phyloP scores from a whole-genome alignment of 1,140 invertebrate species.

The Caerostris darwini region DNA sequence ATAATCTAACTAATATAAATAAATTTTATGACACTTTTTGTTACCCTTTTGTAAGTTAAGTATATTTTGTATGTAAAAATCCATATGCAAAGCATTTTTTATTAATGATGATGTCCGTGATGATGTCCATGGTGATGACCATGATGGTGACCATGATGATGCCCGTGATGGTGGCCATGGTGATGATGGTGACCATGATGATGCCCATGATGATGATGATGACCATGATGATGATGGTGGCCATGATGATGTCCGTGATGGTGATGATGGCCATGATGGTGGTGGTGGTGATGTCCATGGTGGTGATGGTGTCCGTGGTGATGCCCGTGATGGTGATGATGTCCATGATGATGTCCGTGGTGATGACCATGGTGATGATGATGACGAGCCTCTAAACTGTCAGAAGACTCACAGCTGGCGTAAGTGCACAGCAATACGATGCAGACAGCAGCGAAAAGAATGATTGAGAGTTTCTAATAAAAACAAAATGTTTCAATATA shows the following conservation, averaged over 20 bases:
- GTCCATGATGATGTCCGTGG: conserved; percentile 21
- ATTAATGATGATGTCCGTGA: conserved; percentile 44
- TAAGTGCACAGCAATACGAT: conserved; percentile 33
- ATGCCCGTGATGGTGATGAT: conserved; percentile 34
- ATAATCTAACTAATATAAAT: no score
- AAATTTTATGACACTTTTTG: no score
- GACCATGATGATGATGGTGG: background rate
- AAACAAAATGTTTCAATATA: background rate
- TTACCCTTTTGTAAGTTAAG: no score
- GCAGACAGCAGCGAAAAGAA: conserved; percentile 29
- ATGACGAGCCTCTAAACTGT: background rate
- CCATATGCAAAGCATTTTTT: no score
- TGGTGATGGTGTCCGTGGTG: background rate
- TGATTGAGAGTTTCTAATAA: conserved; percentile 15
- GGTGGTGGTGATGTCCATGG: background rate
- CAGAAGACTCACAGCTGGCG: background rate
- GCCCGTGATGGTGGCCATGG: conserved; percentile 19
- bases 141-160: conserved; percentile 44
- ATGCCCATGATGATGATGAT: conserved; percentile 19
- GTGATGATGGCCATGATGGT: background rate
- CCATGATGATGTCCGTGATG: background rate
- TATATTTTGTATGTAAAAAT: no score
- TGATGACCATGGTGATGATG: conserved; percentile 56
- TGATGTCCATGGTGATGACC: conserved; percentile 49
- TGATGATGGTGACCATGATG: conserved; percentile 47